Evolutionary conservation across 2,113 vertebrate genomes (phyloP), one percentile per base, ranked within the genome.

Genomic region (Platichthys stellatus): DNA sequence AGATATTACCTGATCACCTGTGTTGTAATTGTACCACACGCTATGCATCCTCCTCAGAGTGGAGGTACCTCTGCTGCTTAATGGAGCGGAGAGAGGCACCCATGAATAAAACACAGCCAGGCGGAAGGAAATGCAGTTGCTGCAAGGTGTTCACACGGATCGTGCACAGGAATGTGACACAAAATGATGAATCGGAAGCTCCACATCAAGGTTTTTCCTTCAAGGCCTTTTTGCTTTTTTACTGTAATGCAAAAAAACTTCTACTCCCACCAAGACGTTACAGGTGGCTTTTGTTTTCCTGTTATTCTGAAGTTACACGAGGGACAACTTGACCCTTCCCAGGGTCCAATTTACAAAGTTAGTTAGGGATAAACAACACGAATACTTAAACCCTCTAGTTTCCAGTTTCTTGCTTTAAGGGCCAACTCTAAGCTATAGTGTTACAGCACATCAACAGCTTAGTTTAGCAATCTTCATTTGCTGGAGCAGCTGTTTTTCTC

Each of bases 81-180:
- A 90, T 86, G 85, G 86, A 76, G 84, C 83, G 81, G 78, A 83
- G 76, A 69, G 75, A 79, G 54, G 81, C 82, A 76, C 13, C 86
- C 80, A 80, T 86, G 89, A 92, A 85, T 88, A 80, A 88, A 89
- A 74, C 84, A 84, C 90, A 87, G 78, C 67, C 80, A 74, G 77
- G 87, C 84, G 78, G 87, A 90, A 91, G 81, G 67, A 86, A 87
- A 38, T n/a, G 43, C 64, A 40, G 66, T 81, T 4, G 61, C 77
- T 89, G 68, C 79, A 83, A 91, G 84, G 86, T 92, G 83, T 87
- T 89, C 85, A 75, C 83, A 87, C 56, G 60, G 76, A 62, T 72
- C 11, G 43, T 72, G 79, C 78, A 83, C 87, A 88, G 80, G 84
- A 91, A 89, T 90, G 88, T 77, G 80, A 80, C 87, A 84, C 60